A percentile compares a stretch with the other conserved stretches of the same genome.
Evolutionary conservation across 1,140 invertebrate genomes (phyloP).

Genomic region (Drosophila murphyi): DNA sequence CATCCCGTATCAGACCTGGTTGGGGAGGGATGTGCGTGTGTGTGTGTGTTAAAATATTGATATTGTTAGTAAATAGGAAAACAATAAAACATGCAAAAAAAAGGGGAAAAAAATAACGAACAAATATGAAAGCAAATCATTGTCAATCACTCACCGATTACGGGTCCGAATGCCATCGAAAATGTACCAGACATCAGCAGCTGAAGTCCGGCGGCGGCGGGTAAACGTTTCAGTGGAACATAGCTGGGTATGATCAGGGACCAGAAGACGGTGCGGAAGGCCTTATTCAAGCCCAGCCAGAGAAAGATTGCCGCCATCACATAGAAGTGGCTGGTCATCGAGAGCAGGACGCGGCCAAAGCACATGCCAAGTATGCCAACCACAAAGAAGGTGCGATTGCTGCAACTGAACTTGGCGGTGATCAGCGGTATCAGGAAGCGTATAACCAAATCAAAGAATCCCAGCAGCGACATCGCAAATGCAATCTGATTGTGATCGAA

Average conservation of each 20-base stretch:
- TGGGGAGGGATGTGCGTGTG: background rate
- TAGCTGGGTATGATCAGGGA: conserved; percentile 88
- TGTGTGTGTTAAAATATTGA: background rate
- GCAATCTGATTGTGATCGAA: conserved; percentile 86
- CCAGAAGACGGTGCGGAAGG: conserved; percentile 88
- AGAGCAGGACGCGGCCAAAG: conserved; percentile 86
- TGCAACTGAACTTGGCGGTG: conserved; percentile 87
- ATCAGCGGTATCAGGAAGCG: conserved; percentile 88
- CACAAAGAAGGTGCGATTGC: conserved; percentile 89
- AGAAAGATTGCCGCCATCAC: conserved; percentile 85
- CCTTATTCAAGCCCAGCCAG: conserved; percentile 88
- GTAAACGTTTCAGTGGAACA: conserved; percentile 87
- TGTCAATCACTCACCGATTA: conserved; percentile 85
- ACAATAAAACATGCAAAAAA: conserved; percentile 2
- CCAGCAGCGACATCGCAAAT: conserved; percentile 87
- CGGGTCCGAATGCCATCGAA: conserved; percentile 86
- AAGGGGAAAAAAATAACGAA: background rate
- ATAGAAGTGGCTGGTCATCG: conserved; percentile 85
- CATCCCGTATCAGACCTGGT: conserved; percentile 87
- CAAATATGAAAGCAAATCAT: too few relatives aligned
- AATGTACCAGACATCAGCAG: conserved; percentile 87
- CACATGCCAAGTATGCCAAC: conserved; percentile 88
- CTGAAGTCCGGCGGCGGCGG: conserved; percentile 87
- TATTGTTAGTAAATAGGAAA: background rate
- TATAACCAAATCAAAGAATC: conserved; percentile 86